Conservation (phyloP, 2,888 invertebrate species). For the Cataglyphis cursor region DNA sequence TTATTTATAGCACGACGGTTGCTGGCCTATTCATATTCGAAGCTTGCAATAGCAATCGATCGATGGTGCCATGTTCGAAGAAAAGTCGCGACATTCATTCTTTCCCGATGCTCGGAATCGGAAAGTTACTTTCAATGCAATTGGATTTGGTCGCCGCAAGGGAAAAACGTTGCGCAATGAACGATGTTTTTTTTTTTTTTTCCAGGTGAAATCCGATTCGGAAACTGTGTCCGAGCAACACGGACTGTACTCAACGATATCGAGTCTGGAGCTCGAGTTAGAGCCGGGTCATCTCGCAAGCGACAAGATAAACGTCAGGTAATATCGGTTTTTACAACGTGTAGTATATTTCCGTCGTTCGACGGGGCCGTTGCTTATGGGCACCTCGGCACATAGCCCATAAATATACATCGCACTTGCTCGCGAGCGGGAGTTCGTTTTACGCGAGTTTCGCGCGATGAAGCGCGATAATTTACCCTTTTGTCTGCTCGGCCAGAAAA, state of each 20-base stretch:
- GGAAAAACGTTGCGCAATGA: conserved; percentile 29
- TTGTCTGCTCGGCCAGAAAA: background rate
- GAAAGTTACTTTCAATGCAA: conserved; percentile 45
- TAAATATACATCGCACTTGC: conserved; percentile 44
- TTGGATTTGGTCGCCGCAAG: conserved; percentile 22
- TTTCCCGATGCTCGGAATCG: conserved; percentile 39
- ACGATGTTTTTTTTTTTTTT: conserved; percentile 29
- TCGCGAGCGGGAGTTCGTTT: conserved; percentile 23
- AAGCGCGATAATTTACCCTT: conserved; percentile 34
- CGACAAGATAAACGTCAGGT: conserved; percentile 85
- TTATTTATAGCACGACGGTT: conserved; percentile 8
- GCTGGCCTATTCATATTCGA: conserved; percentile 21
- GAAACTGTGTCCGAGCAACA: conserved; percentile 82
- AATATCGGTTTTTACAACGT: conserved; percentile 60
- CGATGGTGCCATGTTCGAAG: conserved; percentile 2
- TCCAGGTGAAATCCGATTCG: conserved; percentile 84
- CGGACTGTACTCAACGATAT: conserved; percentile 85
- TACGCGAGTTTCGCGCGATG: conserved; percentile 44
- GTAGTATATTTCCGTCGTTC: conserved; percentile 40
- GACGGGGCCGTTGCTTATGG: conserved; percentile 44
- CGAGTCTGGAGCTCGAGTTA: conserved; percentile 86
- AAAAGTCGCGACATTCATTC: conserved; percentile 20
- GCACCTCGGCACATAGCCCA: conserved; percentile 16
- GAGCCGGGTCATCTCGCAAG: conserved; percentile 84
- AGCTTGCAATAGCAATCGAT: background rate